Percentiles rank a stretch among this genome's conserved stretches.
Conservation (phyloP, 2,797 vertebrate species). For the Ambastaia sidthimunki region DNA sequence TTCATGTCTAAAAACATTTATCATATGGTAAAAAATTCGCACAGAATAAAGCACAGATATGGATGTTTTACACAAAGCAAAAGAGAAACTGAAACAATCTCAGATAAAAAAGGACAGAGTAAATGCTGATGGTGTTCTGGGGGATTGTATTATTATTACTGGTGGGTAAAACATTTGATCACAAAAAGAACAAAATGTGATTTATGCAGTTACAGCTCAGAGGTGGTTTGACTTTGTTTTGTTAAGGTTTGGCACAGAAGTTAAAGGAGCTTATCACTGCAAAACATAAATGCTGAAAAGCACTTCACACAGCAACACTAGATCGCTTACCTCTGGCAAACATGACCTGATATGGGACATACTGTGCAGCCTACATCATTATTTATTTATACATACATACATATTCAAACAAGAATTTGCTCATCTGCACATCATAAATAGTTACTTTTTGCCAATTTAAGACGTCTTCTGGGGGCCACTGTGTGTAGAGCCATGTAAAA, state of each 20-base stretch:
- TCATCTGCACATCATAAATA: slow-evolving; percentile 54
- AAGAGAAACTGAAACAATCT: too few relatives aligned
- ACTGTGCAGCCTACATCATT: neutral
- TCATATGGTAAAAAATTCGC: too few relatives aligned
- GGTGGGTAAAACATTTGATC: too few relatives aligned
- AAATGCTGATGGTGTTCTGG: too few relatives aligned
- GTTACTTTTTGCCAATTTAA: slow-evolving; percentile 17
- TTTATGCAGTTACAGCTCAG: neutral
- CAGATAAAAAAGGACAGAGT: too few relatives aligned
- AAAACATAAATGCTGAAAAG: slow-evolving; percentile 37
- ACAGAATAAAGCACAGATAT: too few relatives aligned
- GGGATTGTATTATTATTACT: too few relatives aligned
- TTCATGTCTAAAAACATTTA: too few relatives aligned
- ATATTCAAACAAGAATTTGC: slow-evolving; percentile 62
- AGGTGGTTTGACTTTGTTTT: neutral
- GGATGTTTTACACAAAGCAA: too few relatives aligned
- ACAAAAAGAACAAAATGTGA: too few relatives aligned
- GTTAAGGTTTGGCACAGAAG: slow-evolving; percentile 43
- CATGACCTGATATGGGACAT: slow-evolving; percentile 18
- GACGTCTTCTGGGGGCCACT: neutral
- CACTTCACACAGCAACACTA: slow-evolving; percentile 65
- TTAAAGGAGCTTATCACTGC: slow-evolving; percentile 1
- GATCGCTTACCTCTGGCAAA: slow-evolving; percentile 50
- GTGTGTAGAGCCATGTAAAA: neutral
- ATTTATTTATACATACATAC: slow-evolving; percentile 52